Evolutionary conservation across 2,113 vertebrate species (phyloP).

Genomic region (Microcebus griseorufus): DNA sequence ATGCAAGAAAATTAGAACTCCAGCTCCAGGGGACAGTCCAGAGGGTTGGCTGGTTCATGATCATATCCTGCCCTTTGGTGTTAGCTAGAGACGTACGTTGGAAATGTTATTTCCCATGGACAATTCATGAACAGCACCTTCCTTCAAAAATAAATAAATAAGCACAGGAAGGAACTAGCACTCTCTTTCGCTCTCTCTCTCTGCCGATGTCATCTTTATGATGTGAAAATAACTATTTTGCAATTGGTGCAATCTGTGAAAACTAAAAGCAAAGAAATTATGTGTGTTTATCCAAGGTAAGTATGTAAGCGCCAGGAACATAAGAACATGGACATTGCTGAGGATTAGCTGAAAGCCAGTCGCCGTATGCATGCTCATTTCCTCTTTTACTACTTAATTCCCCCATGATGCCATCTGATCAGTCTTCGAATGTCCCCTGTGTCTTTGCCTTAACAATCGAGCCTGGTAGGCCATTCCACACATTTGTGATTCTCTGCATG

Average conservation of each 20-base stretch:
- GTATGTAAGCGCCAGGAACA: slow-evolving; percentile 67
- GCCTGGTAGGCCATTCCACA: slow-evolving; percentile 88
- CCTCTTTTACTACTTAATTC: slow-evolving; percentile 87
- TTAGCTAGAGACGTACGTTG: not conserved
- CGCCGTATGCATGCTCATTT: slow-evolving; percentile 85
- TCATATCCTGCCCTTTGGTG: not conserved
- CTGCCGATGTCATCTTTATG: slow-evolving; percentile 62
- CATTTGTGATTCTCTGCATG: slow-evolving; percentile 88
- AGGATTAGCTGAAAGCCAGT: slow-evolving; percentile 85
- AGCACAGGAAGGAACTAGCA: not conserved
- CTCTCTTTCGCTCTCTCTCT: not conserved
- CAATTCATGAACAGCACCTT: not conserved
- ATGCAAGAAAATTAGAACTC: not conserved
- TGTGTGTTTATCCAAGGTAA: slow-evolving; percentile 79
- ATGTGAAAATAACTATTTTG: slow-evolving; percentile 67
- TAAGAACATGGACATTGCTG: slow-evolving; percentile 78
- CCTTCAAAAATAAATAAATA: not conserved
- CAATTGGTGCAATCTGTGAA: slow-evolving; percentile 56
- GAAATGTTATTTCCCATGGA: slow-evolving; percentile 7
- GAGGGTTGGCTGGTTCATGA: not conserved
- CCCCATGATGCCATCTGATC: slow-evolving; percentile 88
- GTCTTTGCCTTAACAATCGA: slow-evolving; percentile 86
- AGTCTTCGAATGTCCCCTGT: slow-evolving; percentile 83
- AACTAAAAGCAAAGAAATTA: slow-evolving; percentile 67
- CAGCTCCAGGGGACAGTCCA: not conserved